These are phyloP conservation scores for Centropus bengalensis DNA, from an alignment of 2,113 vertebrate species.

Conservation along the genomic window DNA sequence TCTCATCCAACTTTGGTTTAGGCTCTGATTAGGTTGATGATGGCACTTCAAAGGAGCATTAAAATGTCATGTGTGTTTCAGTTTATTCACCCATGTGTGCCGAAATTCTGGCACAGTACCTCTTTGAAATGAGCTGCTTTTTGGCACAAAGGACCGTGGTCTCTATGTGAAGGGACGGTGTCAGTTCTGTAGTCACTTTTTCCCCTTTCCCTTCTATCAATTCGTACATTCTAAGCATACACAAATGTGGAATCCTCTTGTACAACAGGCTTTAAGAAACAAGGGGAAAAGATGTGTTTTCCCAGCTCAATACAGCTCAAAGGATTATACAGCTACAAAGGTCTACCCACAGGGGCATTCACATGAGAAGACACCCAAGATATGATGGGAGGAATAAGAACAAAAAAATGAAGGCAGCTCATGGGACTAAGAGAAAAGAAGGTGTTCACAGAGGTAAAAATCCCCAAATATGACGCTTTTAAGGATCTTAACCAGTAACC, in stretches of 20 bases:
- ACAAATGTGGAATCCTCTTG: not conserved
- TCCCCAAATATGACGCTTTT: not conserved
- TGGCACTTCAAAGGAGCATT: not conserved
- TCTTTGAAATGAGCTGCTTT: not conserved
- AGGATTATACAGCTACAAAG: not conserved
- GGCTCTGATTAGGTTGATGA: not conserved
- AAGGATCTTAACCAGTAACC: constrained; percentile 7
- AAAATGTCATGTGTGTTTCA: not conserved
- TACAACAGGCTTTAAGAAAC: constrained; percentile 20
- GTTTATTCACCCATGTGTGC: not conserved
- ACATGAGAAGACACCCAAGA: not conserved
- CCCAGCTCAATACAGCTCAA: not conserved
- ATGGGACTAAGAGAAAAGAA: not conserved
- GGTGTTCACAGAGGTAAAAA: not conserved
- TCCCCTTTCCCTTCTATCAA: not conserved
- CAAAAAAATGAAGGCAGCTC: not conserved
- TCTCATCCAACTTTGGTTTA: not conserved
- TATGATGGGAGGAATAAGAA: not conserved
- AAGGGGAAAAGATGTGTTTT: not conserved
- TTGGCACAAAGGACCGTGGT: not conserved
- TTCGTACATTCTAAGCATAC: not conserved
- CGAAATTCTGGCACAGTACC: not conserved
- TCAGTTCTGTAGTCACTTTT: rapidly evolving
- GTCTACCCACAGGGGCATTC: not conserved
- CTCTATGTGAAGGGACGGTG: not conserved